Evolutionary conservation across 2,888 invertebrate species (phyloP), one percentile per base, ranked within the genome.

Genomic region (Eupithecia dodoneata): DNA sequence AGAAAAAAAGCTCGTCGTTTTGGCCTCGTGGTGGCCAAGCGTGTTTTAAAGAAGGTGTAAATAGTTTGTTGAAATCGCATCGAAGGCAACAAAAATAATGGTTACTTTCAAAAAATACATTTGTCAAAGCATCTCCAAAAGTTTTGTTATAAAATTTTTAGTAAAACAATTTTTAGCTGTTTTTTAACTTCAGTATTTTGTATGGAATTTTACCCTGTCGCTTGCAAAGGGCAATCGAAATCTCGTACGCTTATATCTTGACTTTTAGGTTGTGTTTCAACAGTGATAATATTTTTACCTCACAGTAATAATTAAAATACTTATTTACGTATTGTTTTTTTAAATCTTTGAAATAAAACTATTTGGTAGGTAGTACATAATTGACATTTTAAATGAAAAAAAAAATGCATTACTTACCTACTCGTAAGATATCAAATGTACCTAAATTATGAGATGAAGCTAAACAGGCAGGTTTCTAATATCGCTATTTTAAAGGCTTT

Each of bases 41-140:
- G 55, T 75, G 59, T 13, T 44, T 63, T 42, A 63, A 52, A n/a
- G 44, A 55, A 63, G 30, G 69, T 71, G 59, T 42, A 49, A 67
- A 71, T 66, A 70, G 18, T 6, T 30, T n/a, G 69, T 76, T 30
- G 67, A 86, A 86, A 87, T 83, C 87, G 85, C 85, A 87, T 87
- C 85, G 79, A 85, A 86, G 82, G 82, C 82, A 85, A 86, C 82
- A 85, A 86, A 84, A 87, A 84, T 84, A 80, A 85, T 83, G 71
- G 78, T 79, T 86, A 78, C 82, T 85, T 86, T 91, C 88, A 85
- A 92, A 92, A 92, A 92, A 92, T 92, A 92, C 89, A 49, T 75
- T 85, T 77, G 80, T 86, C 63, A 77, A 92, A 91, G 91, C 92
- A 86, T 82, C 87, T 92, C 91, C 87, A 92, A 92, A 92, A 41